Percentiles rank a stretch among this genome's conserved stretches.
These are phyloP conservation scores for Gymnoscopelus braueri DNA, from an alignment of 2,797 vertebrate genomes.

Conservation along the genomic window DNA sequence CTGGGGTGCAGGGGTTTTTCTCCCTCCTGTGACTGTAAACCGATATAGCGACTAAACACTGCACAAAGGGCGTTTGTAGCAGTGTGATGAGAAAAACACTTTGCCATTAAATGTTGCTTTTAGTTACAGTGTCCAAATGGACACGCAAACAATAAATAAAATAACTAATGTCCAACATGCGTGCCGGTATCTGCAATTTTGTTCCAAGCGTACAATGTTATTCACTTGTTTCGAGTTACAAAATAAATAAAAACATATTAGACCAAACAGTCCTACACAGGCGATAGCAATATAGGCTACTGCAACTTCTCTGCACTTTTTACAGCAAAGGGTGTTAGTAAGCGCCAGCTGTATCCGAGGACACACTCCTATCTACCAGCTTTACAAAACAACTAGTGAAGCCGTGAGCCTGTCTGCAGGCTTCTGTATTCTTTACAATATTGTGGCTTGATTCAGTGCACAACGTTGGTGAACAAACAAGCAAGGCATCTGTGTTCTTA, in stretches of 20 bases:
- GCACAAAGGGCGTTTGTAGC: conserved; percentile 40
- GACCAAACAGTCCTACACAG: conserved; percentile 77
- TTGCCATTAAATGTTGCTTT: conserved; percentile 45
- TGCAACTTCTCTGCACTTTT: conserved; percentile 68
- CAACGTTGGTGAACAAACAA: conserved; percentile 81
- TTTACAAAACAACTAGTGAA: conserved; percentile 76
- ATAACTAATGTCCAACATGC: conserved; percentile 62
- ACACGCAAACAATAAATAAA: conserved; percentile 80
- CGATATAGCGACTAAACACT: conserved; percentile 61
- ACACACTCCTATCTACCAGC: conserved; percentile 66
- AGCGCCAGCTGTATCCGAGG: conserved; percentile 68
- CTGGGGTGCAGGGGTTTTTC: conserved; percentile 35
- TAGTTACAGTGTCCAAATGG: conserved; percentile 61
- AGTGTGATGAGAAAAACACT: conserved; percentile 46
- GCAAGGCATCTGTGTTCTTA: conserved; percentile 84
- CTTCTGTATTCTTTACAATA: conserved; percentile 75
- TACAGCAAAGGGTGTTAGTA: conserved; percentile 76
- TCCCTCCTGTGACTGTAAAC: conserved; percentile 65
- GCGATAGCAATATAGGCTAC: conserved; percentile 74
- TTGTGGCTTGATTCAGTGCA: conserved; percentile 82
- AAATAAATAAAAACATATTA: conserved; percentile 82
- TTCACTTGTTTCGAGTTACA: conserved; percentile 73
- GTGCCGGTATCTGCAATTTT: conserved; percentile 73
- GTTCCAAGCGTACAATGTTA: conserved; percentile 75
- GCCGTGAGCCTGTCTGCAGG: conserved; percentile 76